Conservation (phyloP, 2,797 vertebrate genomes). For the Thamnophis elegans region DNA sequence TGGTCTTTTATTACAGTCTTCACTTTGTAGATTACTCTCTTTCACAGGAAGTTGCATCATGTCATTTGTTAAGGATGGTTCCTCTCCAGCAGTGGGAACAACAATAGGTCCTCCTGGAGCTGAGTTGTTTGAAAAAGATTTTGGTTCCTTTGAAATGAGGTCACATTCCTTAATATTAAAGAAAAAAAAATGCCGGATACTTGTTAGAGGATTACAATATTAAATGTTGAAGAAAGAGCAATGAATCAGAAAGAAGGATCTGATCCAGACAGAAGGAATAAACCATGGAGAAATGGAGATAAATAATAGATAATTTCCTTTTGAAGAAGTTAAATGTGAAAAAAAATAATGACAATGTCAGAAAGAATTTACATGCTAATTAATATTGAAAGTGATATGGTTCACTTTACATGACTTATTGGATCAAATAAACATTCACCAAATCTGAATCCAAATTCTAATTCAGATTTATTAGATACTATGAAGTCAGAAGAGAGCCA, state of each 20-base stretch:
- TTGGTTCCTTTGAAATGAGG: constrained; percentile 80
- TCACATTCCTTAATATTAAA: constrained; percentile 77
- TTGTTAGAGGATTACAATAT: neutral
- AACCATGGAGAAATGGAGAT: neutral
- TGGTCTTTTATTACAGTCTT: constrained; percentile 64
- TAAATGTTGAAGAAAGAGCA: neutral
- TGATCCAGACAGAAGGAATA: neutral
- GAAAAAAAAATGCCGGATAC: neutral
- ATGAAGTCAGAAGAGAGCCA: neutral
- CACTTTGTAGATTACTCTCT: constrained; percentile 58
- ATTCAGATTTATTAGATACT: neutral
- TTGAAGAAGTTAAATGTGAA: neutral
- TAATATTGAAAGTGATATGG: neutral
- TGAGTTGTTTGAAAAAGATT: constrained; percentile 67
- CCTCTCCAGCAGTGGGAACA: constrained; percentile 85
- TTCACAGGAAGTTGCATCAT: constrained; percentile 63
- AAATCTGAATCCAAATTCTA: neutral
- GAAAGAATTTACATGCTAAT: neutral
- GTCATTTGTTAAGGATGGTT: constrained; percentile 60
- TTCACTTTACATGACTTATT: neutral
- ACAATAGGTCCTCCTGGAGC: constrained; percentile 80
- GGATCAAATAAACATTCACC: neutral
- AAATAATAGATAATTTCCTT: neutral
- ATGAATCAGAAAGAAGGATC: neutral
- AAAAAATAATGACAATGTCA: neutral